phyloP scores from a whole-genome alignment of 2,888 invertebrate genomes.

The Ormyrus pomaceus region DNA sequence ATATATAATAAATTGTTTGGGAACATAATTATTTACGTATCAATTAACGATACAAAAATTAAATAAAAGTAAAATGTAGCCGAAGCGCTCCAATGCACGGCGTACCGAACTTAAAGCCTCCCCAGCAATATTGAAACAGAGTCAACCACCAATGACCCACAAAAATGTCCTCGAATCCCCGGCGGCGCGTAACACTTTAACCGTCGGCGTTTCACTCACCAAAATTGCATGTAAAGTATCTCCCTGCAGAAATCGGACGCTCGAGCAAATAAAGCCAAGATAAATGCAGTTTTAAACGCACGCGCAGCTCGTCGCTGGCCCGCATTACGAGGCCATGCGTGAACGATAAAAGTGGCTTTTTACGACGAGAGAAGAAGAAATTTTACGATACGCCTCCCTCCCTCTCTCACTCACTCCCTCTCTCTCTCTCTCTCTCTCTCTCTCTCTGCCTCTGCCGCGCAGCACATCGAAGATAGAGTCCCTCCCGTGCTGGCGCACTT shows the following conservation, averaged over 20 bases:
- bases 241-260: constrained; percentile 7
- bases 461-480: too few species aligned
- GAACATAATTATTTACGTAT: too few species aligned
- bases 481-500: constrained; percentile 23
- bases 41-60: too few species aligned
- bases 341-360: constrained; percentile 39
- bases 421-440: too few species aligned
- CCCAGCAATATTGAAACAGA: neutral
- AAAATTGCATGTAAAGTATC: neutral
- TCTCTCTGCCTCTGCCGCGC: too few species aligned
- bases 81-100: too few species aligned
- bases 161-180: neutral
- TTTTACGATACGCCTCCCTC: constrained; percentile 30
- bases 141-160: neutral
- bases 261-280: constrained; percentile 6
- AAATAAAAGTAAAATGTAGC: too few species aligned
- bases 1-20: too few species aligned
- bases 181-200: neutral
- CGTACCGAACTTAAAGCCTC: neutral
- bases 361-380: constrained; percentile 42
- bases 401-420: too few species aligned
- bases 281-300: constrained; percentile 7
- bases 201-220: neutral
- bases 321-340: constrained; percentile 11
- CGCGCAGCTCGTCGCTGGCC: neutral